Evolutionary conservation across 2,888 invertebrate species (phyloP), one percentile per base, ranked within the genome.

Genomic region (Nemurella pictetii): DNA sequence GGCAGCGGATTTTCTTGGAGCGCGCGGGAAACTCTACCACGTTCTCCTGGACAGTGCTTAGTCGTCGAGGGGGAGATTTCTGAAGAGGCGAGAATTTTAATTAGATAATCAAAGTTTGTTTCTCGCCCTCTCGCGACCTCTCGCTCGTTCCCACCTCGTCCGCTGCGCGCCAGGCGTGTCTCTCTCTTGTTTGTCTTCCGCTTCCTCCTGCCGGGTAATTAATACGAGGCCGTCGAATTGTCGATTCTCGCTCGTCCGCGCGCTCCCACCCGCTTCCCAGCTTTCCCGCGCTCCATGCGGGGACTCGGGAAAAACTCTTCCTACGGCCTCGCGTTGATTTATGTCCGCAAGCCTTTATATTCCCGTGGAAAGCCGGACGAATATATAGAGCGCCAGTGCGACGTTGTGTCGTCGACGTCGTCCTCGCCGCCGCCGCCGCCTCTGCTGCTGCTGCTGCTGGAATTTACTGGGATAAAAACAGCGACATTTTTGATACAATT

Each of bases 61-160:
- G 36, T 20, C 12, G 5, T n/a, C 0, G 30, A 29, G 75, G 75
- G 75, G 75, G 25, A 20, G 1, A 55, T 55, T 55, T 78, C 78
- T 30, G 78, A 78, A 78, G 36, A 35, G 80, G 35, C 35, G 35
- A 35, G 80, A 81, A 81, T 81, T 81, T 81, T 81, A 81, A 81
- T 81, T 32, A 81, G 80, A 81, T 81, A 81, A 81, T 81, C 80
- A 81, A 81, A 81, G 80, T 81, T 81, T 81, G 75, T 75, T 75
- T 30, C 36, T 20, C 80, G 80, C 80, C 26, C 26, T 81, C 35
- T 81, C 26, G 28, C 30, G 28, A 29, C 15, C n/a, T 73, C 73
- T 27, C 28, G 12, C 75, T 75, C 75, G 28, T 26, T 75, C 28
- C 7, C 25, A 75, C 28, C 9, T 27, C 26, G n/a, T 9, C 26